Conservation (phyloP, 2,888 invertebrate species). For the Chaetogeoica ovagalla region DNA sequence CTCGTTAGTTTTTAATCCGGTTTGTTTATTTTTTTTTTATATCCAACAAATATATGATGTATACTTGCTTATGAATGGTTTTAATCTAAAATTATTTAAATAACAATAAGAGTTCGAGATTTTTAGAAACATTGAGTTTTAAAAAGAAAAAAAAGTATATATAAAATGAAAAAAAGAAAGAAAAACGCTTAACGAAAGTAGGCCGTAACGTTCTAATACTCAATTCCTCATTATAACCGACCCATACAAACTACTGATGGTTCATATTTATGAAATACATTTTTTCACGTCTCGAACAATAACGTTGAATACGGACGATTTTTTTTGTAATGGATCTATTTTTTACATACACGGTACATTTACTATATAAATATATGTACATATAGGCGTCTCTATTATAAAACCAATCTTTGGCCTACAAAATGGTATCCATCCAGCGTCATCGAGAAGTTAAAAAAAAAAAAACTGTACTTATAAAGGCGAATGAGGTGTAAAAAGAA, state of each 20-base stretch:
- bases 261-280: conserved; percentile 22
- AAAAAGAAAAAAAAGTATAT: conserved; percentile 1
- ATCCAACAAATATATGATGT: not conserved
- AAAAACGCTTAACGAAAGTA: conserved; percentile 28
- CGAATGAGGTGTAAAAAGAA: too few species aligned
- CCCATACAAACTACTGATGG: conserved; percentile 17
- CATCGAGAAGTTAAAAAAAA: too few species aligned
- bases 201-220: conserved; percentile 13
- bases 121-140: not conserved
- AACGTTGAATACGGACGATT: conserved; percentile 12
- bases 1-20: conserved; percentile 15
- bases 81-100: not conserved
- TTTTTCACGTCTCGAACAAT: conserved; percentile 38
- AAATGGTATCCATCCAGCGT: not conserved
- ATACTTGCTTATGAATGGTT: too few species aligned
- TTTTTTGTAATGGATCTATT: conserved; percentile 25
- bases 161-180: not conserved
- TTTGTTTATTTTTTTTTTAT: not conserved
- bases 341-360: not conserved
- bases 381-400: not conserved
- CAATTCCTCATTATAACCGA: conserved; percentile 28
- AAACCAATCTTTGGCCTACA: conserved; percentile 11
- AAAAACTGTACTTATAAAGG: too few species aligned
- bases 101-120: not conserved
- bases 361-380: not conserved